These are phyloP conservation scores for Erebia palarica DNA, from an alignment of 2,888 invertebrate genomes.

Conservation along the genomic window DNA sequence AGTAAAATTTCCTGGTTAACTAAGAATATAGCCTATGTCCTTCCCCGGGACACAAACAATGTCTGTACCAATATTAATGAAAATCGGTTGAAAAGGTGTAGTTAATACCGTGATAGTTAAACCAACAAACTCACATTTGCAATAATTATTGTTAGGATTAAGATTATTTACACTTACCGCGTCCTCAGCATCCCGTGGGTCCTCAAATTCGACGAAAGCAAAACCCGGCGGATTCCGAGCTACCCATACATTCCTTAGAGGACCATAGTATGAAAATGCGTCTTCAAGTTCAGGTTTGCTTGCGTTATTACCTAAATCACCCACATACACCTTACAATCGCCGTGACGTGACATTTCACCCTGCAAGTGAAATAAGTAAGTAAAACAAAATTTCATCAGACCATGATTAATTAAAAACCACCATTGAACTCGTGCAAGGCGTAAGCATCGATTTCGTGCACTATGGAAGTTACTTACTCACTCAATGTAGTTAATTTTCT, in stretches of 20 bases:
- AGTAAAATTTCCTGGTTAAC: no score
- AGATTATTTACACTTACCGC: constrained; percentile 84
- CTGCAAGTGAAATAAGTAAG: constrained; percentile 26
- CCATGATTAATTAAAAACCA: not conserved
- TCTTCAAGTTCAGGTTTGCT: constrained; percentile 97
- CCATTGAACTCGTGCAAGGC: not conserved
- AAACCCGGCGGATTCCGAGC: constrained; percentile 97
- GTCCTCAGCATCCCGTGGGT: constrained; percentile 95
- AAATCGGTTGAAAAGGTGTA: no score
- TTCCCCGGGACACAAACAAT: no score
- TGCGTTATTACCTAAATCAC: constrained; percentile 95
- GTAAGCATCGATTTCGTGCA: not conserved
- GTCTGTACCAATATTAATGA: no score
- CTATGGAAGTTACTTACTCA: not conserved
- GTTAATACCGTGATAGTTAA: no score
- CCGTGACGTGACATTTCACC: constrained; percentile 88
- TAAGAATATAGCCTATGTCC: no score
- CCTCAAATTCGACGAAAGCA: constrained; percentile 97
- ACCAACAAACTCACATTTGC: no score
- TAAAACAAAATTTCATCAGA: not conserved
- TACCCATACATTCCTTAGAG: constrained; percentile 97
- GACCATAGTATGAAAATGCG: constrained; percentile 96
- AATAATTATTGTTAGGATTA: not conserved
- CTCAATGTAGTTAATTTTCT: not conserved
- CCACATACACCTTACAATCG: constrained; percentile 98